Conservation (phyloP, 2,797 vertebrate species). For the Pangasius mekongensis region DNA sequence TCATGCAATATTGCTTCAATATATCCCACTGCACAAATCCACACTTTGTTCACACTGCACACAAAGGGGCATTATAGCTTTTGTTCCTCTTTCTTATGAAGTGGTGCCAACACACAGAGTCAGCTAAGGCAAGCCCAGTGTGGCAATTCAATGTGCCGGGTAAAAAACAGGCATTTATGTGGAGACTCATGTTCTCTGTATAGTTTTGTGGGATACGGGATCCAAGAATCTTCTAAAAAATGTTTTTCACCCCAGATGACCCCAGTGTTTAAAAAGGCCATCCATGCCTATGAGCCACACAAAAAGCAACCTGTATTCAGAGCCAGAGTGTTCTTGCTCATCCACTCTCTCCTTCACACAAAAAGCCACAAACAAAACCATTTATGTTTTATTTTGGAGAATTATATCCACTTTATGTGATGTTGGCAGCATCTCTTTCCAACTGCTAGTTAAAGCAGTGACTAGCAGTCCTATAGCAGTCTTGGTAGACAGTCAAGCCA, state of each 20-base stretch:
- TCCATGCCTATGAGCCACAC: conserved; percentile 51
- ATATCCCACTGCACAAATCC: conserved; percentile 32
- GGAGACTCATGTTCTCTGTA: conserved; percentile 34
- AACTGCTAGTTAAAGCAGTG: conserved; percentile 7
- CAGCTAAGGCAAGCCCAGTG: conserved; percentile 42
- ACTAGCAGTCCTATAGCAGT: background rate
- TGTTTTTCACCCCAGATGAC: conserved; percentile 66
- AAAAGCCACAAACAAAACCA: conserved; percentile 31
- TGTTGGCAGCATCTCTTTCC: conserved; percentile 34
- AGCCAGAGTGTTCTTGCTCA: conserved; percentile 31
- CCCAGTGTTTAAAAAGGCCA: conserved; percentile 56
- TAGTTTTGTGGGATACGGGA: conserved; percentile 31
- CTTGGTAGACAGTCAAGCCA: conserved; percentile 27
- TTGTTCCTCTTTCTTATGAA: conserved; percentile 26
- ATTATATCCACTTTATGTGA: conserved; percentile 57
- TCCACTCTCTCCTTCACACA: conserved; percentile 20
- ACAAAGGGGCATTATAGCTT: conserved; percentile 47
- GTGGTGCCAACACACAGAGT: conserved; percentile 37
- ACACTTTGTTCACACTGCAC: conserved; percentile 35
- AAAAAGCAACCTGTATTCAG: conserved; percentile 58
- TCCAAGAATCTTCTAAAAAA: conserved; percentile 47
- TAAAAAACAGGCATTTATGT: conserved; percentile 34
- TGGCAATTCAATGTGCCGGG: conserved; percentile 16
- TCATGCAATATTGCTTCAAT: conserved; percentile 16
- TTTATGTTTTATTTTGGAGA: conserved; percentile 64